Conservation (phyloP, 2,888 invertebrate species). For the Portevinia maculata region DNA sequence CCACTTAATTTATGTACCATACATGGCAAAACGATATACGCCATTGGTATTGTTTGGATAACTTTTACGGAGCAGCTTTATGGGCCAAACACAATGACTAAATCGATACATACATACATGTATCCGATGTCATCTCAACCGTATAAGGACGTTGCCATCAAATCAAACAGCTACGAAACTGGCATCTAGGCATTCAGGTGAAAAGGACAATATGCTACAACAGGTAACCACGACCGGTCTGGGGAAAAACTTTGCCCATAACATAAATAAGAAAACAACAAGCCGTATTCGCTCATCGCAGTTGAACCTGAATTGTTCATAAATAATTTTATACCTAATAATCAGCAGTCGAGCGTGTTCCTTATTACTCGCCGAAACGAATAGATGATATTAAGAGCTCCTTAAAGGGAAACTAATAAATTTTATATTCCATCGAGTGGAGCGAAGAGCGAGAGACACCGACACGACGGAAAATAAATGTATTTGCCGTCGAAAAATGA, state of each 20-base stretch:
- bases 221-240: background rate
- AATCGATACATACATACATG: no score
- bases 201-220: constrained; percentile 14
- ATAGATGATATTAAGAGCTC: constrained; percentile 61
- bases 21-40: constrained; percentile 35
- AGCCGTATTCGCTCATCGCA: constrained; percentile 48
- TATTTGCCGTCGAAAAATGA: constrained; percentile 41
- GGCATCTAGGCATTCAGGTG: constrained; percentile 7
- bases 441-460: constrained; percentile 12
- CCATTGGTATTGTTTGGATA: constrained; percentile 11
- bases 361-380: constrained; percentile 59
- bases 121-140: no score
- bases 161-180: constrained; percentile 5
- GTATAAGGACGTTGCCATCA: background rate
- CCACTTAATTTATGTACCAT: constrained; percentile 31
- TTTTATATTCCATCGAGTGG: constrained; percentile 41
- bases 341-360: constrained; percentile 59
- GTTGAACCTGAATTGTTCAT: constrained; percentile 50
- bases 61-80: constrained; percentile 43
- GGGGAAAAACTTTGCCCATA: constrained; percentile 33
- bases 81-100: constrained; percentile 34
- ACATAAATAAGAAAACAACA: constrained; percentile 66
- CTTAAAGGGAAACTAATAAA: constrained; percentile 72
- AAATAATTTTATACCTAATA: constrained; percentile 66
- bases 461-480: constrained; percentile 44